Base-by-base conservation (phyloP, 2,888 invertebrate species). In the Aporophyla nigra region DNA sequence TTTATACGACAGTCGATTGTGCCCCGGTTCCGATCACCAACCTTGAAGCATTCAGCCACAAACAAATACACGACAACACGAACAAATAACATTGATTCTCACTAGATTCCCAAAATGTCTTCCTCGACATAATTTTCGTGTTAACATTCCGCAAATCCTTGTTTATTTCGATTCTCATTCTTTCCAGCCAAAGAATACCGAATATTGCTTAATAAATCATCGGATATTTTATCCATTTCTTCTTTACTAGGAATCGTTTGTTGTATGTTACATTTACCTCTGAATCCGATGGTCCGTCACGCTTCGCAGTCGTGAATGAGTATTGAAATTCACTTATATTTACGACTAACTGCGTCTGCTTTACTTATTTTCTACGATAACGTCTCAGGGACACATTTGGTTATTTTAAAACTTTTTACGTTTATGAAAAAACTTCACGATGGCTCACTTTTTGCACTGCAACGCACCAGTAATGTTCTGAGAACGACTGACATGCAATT, bases 401-500 rank as follows among this genome's bases (percentile, higher is more conserved):
- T 83, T 87, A 87, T 86, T 89, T 86, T 80, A 74, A 86, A 85
- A 86, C 77, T 87, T 91, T 92, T 93, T 90, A 75, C 80, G 81
- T 85, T 73, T 89, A 92, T 90, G 87, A 88, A 93, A 93, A 93
- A 93, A 91, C 87, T 63, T 56, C 19, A 75, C 59, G 21, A 53
- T 65, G 71, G 76, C 74, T 70, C 68, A 88, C 84, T 91, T 89
- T 90, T 89, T 90, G 80, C 87, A 83, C 77, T 78, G 77, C 62
- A 84, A 74, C 76, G 67, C 82, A 84, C 86, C 63, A 81, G 80
- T 84, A 86, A 89, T 87, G 80, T 94, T 94, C 93, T 80, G 53
- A 89, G 93, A 94, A 93, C 86, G 90, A 92, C 91, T 90, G 86
- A 82, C 88, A 86, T 10, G 82, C 81, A 33, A 84, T 87, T 87